phyloP scores from a whole-genome alignment of 2,797 vertebrate species.

The Antennarius maculatus region DNA sequence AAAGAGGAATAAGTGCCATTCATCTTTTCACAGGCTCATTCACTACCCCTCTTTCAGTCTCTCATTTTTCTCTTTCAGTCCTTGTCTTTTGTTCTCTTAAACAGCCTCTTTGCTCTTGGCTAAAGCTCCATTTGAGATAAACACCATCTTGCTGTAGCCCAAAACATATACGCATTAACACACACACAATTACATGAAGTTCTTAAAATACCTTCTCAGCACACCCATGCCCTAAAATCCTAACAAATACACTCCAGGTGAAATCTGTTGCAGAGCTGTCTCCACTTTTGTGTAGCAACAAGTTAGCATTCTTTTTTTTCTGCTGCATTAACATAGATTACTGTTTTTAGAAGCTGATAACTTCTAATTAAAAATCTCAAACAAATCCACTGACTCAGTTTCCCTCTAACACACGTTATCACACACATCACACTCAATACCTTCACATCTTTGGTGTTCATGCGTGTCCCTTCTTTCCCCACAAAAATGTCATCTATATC shows the following conservation, averaged over 20 bases:
- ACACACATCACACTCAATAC: conserved; percentile 77
- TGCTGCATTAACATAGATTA: conserved; percentile 11
- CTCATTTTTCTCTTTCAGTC: conserved; percentile 65
- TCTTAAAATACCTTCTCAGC: conserved; percentile 18
- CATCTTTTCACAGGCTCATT: conserved; percentile 77
- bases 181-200: conserved; percentile 11
- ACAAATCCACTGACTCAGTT: conserved; percentile 12
- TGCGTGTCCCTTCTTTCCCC: conserved; percentile 96
- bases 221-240: conserved; percentile 8
- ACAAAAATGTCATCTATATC: conserved; percentile 99
- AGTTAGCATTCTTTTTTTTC: conserved; percentile 30
- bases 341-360: conserved; percentile 26
- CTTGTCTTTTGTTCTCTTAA: conserved; percentile 77
- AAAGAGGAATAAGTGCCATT: conserved; percentile 84
- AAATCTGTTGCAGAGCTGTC: conserved; percentile 25
- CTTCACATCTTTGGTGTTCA: conserved; percentile 96
- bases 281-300: conserved; percentile 24
- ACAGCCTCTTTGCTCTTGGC: conserved; percentile 76
- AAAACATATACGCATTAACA: conserved; percentile 58
- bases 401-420: conserved; percentile 24
- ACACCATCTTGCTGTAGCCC: conserved; percentile 61
- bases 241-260: conserved; percentile 30
- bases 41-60: conserved; percentile 64
- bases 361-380: conserved; percentile 23
- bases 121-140: conserved; percentile 69